Conservation (phyloP, 2,113 vertebrate genomes). For the Rhadina sibilatrix region DNA sequence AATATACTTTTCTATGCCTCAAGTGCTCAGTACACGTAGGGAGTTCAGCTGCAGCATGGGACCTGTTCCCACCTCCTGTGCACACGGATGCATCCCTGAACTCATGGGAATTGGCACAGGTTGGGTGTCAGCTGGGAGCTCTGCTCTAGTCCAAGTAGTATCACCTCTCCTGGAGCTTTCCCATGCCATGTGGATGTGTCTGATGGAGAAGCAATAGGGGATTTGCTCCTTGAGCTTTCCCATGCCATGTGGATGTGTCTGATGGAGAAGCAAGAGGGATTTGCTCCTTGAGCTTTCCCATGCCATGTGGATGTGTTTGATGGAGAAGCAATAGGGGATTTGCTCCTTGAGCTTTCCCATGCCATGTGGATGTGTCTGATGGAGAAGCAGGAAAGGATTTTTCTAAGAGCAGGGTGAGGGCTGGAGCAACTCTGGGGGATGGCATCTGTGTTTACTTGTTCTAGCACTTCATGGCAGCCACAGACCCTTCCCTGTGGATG, state of each 20-base stretch:
- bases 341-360: not conserved
- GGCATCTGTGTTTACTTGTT: not conserved
- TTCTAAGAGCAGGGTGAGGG: not conserved
- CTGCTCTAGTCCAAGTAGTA: not conserved
- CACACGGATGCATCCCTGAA: not conserved
- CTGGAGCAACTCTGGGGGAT: not conserved
- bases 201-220: not conserved
- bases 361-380: not conserved
- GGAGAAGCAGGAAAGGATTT: not conserved
- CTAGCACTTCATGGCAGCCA: not conserved
- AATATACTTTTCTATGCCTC: not conserved
- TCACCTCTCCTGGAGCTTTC: not conserved
- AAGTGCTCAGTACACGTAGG: not conserved
- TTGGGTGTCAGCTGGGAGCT: not conserved
- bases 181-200: not conserved
- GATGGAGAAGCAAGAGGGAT: not conserved
- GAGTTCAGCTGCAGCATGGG: not conserved
- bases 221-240: not conserved
- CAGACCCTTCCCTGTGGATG: not conserved
- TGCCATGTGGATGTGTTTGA: not conserved
- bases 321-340: not conserved
- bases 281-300: not conserved
- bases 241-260: not conserved
- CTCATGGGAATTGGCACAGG: not conserved
- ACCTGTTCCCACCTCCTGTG: not conserved